Evolutionary conservation across 2,888 invertebrate species (phyloP).

Genomic region (Fragum whitleyi): DNA sequence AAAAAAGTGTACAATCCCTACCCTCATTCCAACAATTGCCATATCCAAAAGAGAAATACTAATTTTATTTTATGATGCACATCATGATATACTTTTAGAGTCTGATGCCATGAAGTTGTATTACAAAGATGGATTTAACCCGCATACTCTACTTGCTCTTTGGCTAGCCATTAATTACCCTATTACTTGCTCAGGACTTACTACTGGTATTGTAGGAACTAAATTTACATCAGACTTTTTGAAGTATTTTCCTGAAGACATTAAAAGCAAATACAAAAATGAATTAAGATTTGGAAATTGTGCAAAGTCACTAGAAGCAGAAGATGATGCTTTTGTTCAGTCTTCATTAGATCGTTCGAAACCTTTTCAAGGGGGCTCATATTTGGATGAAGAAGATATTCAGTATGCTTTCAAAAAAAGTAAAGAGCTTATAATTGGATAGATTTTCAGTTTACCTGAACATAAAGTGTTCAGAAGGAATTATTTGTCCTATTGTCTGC

Average conservation of each 20-base stretch:
- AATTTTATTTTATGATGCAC: not conserved
- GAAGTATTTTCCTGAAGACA: not conserved
- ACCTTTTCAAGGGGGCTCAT: not conserved
- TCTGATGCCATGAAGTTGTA: not conserved
- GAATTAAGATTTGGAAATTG: constrained; percentile 8
- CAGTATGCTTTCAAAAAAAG: not conserved
- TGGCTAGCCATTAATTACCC: constrained; percentile 1
- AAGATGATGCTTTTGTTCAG: not conserved
- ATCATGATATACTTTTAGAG: not conserved
- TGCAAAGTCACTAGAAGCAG: not conserved
- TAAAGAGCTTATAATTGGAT: not conserved
- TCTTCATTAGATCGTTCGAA: not conserved
- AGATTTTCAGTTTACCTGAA: too few relatives aligned
- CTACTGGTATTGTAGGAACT: not conserved
- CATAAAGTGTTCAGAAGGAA: too few relatives aligned
- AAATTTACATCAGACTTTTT: not conserved
- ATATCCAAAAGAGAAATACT: not conserved
- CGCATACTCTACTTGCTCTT: not conserved
- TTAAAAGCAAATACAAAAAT: not conserved
- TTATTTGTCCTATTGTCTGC: too few relatives aligned
- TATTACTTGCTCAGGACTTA: not conserved
- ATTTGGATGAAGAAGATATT: not conserved
- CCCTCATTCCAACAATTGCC: not conserved
- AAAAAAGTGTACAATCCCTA: not conserved
- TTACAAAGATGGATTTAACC: not conserved